Conservation (phyloP, 2,888 invertebrate species). For the Chouioia cunea region DNA sequence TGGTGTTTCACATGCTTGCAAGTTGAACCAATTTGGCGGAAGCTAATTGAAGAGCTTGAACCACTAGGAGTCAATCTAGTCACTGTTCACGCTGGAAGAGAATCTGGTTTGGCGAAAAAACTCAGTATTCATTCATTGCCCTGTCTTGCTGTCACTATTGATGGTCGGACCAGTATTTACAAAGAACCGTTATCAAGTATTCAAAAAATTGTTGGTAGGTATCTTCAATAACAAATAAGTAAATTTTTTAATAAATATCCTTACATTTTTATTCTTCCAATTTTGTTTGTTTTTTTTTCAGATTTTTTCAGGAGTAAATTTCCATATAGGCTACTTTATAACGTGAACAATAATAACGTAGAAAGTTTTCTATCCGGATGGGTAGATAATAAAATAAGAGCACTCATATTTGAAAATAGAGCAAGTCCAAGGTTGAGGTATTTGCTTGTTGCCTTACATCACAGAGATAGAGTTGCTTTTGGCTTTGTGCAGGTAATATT, state of each 20-base stretch:
- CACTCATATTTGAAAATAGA: conserved; percentile 86
- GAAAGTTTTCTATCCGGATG: conserved; percentile 88
- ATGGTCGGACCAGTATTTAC: conserved; percentile 87
- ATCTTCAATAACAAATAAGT: conserved; percentile 6
- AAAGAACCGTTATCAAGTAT: conserved; percentile 85
- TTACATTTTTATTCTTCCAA: conserved; percentile 43
- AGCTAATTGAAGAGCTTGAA: conserved; percentile 87
- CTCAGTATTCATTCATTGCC: conserved; percentile 87
- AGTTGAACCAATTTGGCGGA: conserved; percentile 87
- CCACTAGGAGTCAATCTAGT: conserved; percentile 86
- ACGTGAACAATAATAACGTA: conserved; percentile 79
- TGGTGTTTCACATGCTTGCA: conserved; percentile 95
- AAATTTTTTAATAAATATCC: background rate
- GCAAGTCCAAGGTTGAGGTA: conserved; percentile 85
- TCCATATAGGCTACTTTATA: conserved; percentile 83
- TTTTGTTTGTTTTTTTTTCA: conserved; percentile 58
- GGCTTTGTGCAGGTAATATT: conserved; percentile 74
- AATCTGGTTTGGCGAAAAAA: conserved; percentile 81
- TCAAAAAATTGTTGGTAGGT: conserved; percentile 83
- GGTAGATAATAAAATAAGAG: conserved; percentile 92
- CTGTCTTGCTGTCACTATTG: conserved; percentile 82
- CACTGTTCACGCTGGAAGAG: conserved; percentile 88
- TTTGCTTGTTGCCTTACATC: conserved; percentile 88
- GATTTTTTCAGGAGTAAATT: conserved; percentile 91
- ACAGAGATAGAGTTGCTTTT: conserved; percentile 87